These are phyloP conservation scores for Zaprionus bogoriensis DNA, from an alignment of 2,888 invertebrate genomes.

Conservation along the genomic window DNA sequence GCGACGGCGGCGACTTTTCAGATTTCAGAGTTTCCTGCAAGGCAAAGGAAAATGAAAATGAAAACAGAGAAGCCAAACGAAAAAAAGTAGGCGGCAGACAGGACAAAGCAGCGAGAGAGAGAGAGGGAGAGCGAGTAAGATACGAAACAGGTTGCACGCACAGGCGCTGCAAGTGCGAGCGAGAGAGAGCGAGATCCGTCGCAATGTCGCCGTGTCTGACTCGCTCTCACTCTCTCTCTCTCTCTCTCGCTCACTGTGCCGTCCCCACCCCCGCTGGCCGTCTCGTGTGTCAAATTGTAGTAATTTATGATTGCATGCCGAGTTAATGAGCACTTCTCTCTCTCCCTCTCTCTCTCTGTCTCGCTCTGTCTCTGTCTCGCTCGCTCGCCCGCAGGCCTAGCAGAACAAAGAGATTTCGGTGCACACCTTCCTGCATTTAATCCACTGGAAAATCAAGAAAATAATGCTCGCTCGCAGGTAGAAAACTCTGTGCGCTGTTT, in stretches of 20 bases:
- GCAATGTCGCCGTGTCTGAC: slow-evolving; percentile 6
- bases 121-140: neutral
- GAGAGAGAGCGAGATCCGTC: neutral
- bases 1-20: slow-evolving; percentile 31
- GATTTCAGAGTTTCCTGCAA: slow-evolving; percentile 56
- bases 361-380: neutral
- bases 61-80: neutral
- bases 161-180: neutral
- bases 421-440: slow-evolving; percentile 64
- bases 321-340: slow-evolving; percentile 61
- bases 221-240: neutral
- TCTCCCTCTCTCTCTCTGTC: slow-evolving; percentile 8
- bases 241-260: neutral
- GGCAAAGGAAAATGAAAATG: slow-evolving; percentile 17
- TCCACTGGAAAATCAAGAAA: slow-evolving; percentile 73
- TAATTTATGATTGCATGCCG: slow-evolving; percentile 75
- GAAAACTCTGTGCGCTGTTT: slow-evolving; percentile 17
- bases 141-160: slow-evolving; percentile 1
- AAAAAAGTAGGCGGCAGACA: slow-evolving; percentile 45
- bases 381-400: neutral
- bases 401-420: slow-evolving; percentile 48
- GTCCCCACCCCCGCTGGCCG: slow-evolving; percentile 2
- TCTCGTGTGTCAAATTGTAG: slow-evolving; percentile 63
- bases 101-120: slow-evolving; percentile 14
- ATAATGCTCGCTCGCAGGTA: slow-evolving; percentile 57